Conservation (phyloP, 2,113 vertebrate species). For the Dolichallabes microphthalmus region DNA sequence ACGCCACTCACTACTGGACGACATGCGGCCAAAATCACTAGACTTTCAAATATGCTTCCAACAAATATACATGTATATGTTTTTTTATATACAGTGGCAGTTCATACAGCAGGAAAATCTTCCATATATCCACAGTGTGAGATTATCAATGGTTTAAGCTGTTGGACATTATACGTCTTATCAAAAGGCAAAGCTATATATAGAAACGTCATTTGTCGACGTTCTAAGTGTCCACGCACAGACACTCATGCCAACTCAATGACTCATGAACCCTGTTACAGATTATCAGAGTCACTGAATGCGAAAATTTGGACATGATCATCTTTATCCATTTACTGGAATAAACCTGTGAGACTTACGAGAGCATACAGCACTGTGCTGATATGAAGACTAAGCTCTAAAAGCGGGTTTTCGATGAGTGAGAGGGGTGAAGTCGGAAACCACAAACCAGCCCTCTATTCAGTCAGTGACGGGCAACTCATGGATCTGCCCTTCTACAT, state of each 20-base stretch:
- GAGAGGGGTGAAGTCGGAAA: constrained; percentile 26
- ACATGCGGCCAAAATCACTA: neutral
- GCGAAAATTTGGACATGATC: neutral
- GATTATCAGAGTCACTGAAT: neutral
- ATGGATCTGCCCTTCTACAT: constrained; percentile 73
- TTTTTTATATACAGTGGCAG: constrained; percentile 34
- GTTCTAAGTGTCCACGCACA: neutral
- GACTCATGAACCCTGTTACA: constrained; percentile 13
- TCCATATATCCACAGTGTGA: constrained; percentile 50
- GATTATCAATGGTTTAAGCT: constrained; percentile 29
- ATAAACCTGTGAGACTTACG: neutral
- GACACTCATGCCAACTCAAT: neutral
- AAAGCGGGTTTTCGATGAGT: constrained; percentile 49
- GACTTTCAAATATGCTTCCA: constrained; percentile 1
- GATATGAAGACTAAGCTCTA: constrained; percentile 54
- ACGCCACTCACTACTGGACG: neutral
- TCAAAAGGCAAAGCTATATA: constrained; percentile 36
- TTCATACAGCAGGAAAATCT: constrained; percentile 16
- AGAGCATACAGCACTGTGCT: neutral
- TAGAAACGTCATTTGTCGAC: constrained; percentile 33
- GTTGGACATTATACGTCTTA: constrained; percentile 31
- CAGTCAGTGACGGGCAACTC: constrained; percentile 18
- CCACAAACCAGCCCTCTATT: constrained; percentile 34
- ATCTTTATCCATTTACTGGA: neutral
- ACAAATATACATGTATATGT: constrained; percentile 26